Percentiles rank a stretch among this genome's conserved stretches.
phyloP scores from a whole-genome alignment of 2,888 invertebrate genomes.

The Tachina lurida region DNA sequence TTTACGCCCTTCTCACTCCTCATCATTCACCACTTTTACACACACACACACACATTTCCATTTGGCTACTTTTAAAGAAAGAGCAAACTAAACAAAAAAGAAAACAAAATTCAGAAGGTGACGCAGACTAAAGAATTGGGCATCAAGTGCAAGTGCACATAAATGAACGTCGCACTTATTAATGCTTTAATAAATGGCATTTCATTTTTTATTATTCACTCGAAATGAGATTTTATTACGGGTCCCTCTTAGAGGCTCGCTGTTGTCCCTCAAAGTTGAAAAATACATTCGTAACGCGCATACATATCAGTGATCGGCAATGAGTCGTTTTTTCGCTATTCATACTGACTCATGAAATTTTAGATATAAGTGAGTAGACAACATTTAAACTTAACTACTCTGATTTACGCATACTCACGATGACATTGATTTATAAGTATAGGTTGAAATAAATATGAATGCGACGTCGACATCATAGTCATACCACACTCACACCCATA shows the following conservation, averaged over 20 bases:
- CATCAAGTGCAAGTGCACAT: constrained; percentile 73
- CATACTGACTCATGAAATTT: no score
- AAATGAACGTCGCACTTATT: constrained; percentile 81
- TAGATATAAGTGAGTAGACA: no score
- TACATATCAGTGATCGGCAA: no score
- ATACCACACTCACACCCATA: no score
- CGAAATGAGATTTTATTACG: constrained; percentile 66
- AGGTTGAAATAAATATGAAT: no score
- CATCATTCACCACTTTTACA: not conserved
- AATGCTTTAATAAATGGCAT: constrained; percentile 83
- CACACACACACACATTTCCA: not conserved
- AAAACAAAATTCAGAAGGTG: constrained; percentile 7
- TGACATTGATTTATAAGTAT: no score
- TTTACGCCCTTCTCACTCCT: not conserved
- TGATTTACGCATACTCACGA: no score
- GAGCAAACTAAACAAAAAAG: not conserved
- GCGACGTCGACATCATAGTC: no score
- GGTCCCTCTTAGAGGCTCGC: constrained; percentile 3
- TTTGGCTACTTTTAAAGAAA: constrained; percentile 38
- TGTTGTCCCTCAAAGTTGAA: constrained; percentile 3
- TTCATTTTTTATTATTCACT: constrained; percentile 81
- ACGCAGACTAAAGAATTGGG: constrained; percentile 33
- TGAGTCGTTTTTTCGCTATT: no score
- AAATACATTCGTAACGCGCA: not conserved
- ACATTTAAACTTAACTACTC: no score